Evolutionary conservation across 2,797 vertebrate genomes (phyloP), one percentile per base, ranked within the genome.

Genomic region (Phylloscopus collybita): DNA sequence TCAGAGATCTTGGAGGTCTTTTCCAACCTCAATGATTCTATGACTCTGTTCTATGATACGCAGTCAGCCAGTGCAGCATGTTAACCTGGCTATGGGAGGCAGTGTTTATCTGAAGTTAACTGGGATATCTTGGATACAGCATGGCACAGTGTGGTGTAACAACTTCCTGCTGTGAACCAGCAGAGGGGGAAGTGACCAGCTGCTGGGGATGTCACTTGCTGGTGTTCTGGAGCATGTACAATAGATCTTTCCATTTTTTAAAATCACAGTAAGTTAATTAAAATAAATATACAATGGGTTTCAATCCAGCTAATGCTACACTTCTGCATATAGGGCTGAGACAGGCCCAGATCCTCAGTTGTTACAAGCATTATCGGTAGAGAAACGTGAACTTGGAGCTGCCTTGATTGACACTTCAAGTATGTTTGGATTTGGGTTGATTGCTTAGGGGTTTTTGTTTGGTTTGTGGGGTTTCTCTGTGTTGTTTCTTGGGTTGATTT

Each of bases 1-100:
- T 59, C 1, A 0, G 51, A 57, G 51, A 59, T 12, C n/a, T 23
- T 22, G 38, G 25, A 26, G 12, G 20, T n/a, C 11, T 45, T 64
- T 71, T 18, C n/a, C 38, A 59, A 1, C 14, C 25, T 30, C 34
- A 59, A 1, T 9, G 51, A 30, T 6, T 34, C 29, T 10, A 8
- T 51, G 25, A 65, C 16, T 70, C 27, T 29, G 0, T 29, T 30
- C 50, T 22, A 1, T 51, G 27, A 25, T 22, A 40, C 64, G 59
- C 9, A 23, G 1, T 25, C 29, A 40, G 25, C 12, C 38, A 8
- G 6, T 1, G 17, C 8, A 62, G 22, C 36, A n/a, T 45, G 54
- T 36, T 50, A 56, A 30, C 50, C n/a, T 62, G 51, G 9, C 27
- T 36, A 1, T 5, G 25, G 6, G 16, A 0, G 2, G 40, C 8